Percentiles rank a stretch among this genome's conserved stretches.
Evolutionary conservation across 35 echinoderm and acorn worm genomes (phyloP).

Genomic region (Ptychodera flava): DNA sequence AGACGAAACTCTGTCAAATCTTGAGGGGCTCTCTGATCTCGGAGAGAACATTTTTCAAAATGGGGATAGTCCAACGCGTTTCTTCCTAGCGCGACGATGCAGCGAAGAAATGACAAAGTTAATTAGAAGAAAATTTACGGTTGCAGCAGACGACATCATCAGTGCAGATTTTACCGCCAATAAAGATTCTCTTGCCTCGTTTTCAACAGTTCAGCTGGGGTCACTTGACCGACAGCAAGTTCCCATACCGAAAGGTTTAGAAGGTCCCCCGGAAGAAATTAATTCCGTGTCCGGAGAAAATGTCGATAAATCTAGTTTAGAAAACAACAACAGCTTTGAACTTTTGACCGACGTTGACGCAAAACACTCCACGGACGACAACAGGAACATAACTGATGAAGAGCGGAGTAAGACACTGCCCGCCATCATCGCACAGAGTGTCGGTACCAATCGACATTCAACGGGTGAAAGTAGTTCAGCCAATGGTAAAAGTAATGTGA

Average conservation of each 20-base stretch:
- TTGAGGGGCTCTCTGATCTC: neutral
- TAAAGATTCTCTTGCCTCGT: neutral
- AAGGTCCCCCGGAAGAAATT: no score
- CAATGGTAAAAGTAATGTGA: no score
- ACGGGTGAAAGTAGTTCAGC: no score
- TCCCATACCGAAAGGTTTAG: neutral
- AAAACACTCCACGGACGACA: no score
- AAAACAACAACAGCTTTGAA: no score
- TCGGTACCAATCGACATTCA: no score
- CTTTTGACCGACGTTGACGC: no score
- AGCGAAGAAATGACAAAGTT: neutral
- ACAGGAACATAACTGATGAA: no score
- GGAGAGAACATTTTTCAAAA: neutral
- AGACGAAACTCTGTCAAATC: neutral
- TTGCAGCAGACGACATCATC: neutral
- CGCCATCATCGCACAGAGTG: no score
- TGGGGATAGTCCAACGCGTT: neutral
- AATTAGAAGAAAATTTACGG: neutral
- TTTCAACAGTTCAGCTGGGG: neutral
- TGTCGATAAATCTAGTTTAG: no score
- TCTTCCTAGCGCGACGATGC: neutral
- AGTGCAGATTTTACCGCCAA: neutral
- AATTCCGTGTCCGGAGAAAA: no score
- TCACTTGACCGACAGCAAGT: neutral
- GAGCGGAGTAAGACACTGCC: no score